Evolutionary conservation across 2,888 invertebrate species (phyloP).

Genomic region (Archaeoteleia sp.): DNA sequence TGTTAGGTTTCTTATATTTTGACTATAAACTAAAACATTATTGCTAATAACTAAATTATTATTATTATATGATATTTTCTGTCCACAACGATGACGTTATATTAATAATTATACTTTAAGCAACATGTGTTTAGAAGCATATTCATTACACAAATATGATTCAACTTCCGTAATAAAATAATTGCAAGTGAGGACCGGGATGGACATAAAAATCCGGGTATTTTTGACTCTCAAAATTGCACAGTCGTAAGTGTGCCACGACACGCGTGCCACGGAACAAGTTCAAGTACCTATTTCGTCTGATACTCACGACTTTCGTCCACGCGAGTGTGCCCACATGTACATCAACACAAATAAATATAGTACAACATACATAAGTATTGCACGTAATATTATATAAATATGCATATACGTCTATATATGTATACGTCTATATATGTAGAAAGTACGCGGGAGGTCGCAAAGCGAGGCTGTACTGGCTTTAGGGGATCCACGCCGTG

Average conservation of each 20-base stretch:
- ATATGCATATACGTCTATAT: slow-evolving; percentile 2
- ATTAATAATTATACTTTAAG: no score
- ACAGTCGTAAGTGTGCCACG: slow-evolving; percentile 47
- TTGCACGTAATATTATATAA: slow-evolving; percentile 11
- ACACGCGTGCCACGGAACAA: slow-evolving; percentile 51
- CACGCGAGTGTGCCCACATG: slow-evolving; percentile 3
- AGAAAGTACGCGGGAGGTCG: slow-evolving; percentile 37
- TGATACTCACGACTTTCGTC: slow-evolving; percentile 34
- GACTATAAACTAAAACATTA: no score
- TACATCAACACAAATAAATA: slow-evolving; percentile 25
- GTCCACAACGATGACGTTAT: no score
- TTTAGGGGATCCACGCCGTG: slow-evolving; percentile 74
- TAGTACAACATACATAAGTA: slow-evolving; percentile 20
- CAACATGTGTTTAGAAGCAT: no score
- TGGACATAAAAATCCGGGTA: slow-evolving; percentile 41
- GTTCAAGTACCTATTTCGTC: slow-evolving; percentile 51
- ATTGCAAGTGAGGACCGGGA: slow-evolving; percentile 27
- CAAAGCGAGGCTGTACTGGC: slow-evolving; percentile 68
- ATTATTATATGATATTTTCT: no score
- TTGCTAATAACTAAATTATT: no score
- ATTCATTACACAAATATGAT: no score
- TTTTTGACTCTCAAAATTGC: slow-evolving; percentile 46
- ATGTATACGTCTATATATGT: background rate
- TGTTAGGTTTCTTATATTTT: no score
- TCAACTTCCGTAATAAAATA: slow-evolving; percentile 38